Evolutionary conservation across 2,888 invertebrate genomes (phyloP), one percentile per base, ranked within the genome.

Genomic region (Sesia bembeciformis): DNA sequence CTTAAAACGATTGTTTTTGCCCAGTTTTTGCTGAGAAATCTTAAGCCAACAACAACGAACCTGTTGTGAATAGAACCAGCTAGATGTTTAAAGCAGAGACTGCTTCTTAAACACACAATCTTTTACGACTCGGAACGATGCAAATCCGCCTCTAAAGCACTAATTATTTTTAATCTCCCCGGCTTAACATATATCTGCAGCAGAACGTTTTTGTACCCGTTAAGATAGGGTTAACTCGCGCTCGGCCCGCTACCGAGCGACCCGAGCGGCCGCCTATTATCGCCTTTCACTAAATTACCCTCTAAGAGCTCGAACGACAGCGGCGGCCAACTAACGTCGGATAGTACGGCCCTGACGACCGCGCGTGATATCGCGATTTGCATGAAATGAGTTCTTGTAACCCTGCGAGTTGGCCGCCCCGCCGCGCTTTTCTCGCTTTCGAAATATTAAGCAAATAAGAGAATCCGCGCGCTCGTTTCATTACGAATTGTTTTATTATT

Each of bases 81-180:
- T 23, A 23, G 23, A 23, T 23, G 23, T 23, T 23, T 23, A 23
- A 43, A 43, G 43, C 43, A 43, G 5, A 46, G 7, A 46, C 46
- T 46, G 50, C 50, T 5, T 7, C 50, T 8, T 50, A 46, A 50
- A 64, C 64, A 54, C 65, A 59, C 66, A 61, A 68, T 72, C 66
- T 66, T 53, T 46, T 64, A 64, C 62, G 58, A 63, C 62, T 60
- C 52, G 58, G 58, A 58, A 64, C 65, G 67, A 71, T 68, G 67
- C 67, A 67, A 71, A 69, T 66, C 71, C 70, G 72, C 68, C 63
- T 72, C 62, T 66, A 67, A 68, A 71, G 66, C 63, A 72, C 76
- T 81, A 78, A 84, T 84, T 81, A 84, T 81, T 78, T 84, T 81
- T 78, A 81, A 82, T 75, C 74, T 69, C 62, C 61, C 54, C 62